phyloP scores from a whole-genome alignment of 1,140 invertebrate genomes.

The Ruditapes philippinarum region DNA sequence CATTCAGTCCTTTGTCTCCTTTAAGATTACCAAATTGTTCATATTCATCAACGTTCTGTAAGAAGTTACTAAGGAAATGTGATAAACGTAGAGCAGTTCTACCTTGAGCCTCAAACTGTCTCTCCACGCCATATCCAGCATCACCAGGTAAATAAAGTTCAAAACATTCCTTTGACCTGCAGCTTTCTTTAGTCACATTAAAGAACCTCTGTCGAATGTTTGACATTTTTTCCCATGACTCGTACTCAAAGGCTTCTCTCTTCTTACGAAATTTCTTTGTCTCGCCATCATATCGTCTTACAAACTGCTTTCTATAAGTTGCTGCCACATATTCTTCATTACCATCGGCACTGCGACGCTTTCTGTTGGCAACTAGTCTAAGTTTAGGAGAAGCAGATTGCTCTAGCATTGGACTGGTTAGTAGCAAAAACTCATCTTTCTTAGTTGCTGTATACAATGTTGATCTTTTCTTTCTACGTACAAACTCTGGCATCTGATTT shows the following conservation, averaged over 20 bases:
- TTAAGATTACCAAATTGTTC: constrained; percentile 95
- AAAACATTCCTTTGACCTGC: constrained; percentile 74
- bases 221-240: constrained; percentile 76
- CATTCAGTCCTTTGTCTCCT: constrained; percentile 83
- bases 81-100: constrained; percentile 97
- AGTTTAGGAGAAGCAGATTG: constrained; percentile 65
- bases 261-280: constrained; percentile 74
- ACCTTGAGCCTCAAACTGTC: constrained; percentile 88
- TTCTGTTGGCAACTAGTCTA: constrained; percentile 53
- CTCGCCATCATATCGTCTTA: constrained; percentile 61
- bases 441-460: constrained; percentile 24
- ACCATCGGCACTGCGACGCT: constrained; percentile 40
- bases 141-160: constrained; percentile 84
- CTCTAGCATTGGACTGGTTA: constrained; percentile 30
- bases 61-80: constrained; percentile 97
- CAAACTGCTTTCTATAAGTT: constrained; percentile 64
- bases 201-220: constrained; percentile 79
- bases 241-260: constrained; percentile 77
- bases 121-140: constrained; percentile 93
- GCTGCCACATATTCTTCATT: constrained; percentile 49
- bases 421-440: constrained; percentile 75
- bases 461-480: constrained; percentile 76
- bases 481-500: constrained; percentile 78
- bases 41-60: constrained; percentile 97
- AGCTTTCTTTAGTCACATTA: constrained; percentile 76